Base-by-base conservation (phyloP, 2,113 vertebrate genomes). In the Miniopterus natalensis region DNA sequence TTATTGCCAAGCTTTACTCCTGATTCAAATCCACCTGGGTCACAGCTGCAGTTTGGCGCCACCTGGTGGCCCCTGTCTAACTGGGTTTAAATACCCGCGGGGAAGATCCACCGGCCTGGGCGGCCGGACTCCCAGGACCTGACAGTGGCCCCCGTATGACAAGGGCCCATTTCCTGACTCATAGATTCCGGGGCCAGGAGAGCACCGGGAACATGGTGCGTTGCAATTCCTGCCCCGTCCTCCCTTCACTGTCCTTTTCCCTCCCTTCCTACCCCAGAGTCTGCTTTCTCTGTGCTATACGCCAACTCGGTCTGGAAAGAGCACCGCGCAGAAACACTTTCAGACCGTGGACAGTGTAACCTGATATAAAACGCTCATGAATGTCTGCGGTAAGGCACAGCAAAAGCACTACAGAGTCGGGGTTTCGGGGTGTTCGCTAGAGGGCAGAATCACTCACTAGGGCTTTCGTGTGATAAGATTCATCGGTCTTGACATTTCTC, bases 1-100 rank as follows among this genome's bases (percentile, higher is more conserved):
- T 77, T 75, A 81, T 36, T 83, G 8, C 21, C 21, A 81, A 53
- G 31, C 55, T 75, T 71, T 36, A 36, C 36, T 36, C 36, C 36
- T 36, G 36, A 90, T 85, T 77, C 42, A 68, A 70, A 70, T 86
- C 88, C 53, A 87, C 80, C 71, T 95, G 90, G 40, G 66, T 27
- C 94, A 92, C 80, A 78, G 71, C 89, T 97, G 75, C 87, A 73
- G 74, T 96, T 92, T 96, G 94, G 96, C 57, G 90, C 96, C 96
- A 93, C 94, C 96, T 97, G 95, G 92, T 88, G 96, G 75, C n/a
- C 70, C 68, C 9, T 78, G 29, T 73, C 49, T 97, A 42, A 70
- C 40, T 13, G 63, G 36, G 29, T 31, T 78, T 86, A 74, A 88
- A n/a, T 57, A 68, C 47, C 77, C 63, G 6, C 3, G 2, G 31